A percentile compares a stretch with the other conserved stretches of the same genome.
These are phyloP conservation scores for Excalfactoria chinensis DNA, from an alignment of 2,113 vertebrate species.

Conservation along the genomic window DNA sequence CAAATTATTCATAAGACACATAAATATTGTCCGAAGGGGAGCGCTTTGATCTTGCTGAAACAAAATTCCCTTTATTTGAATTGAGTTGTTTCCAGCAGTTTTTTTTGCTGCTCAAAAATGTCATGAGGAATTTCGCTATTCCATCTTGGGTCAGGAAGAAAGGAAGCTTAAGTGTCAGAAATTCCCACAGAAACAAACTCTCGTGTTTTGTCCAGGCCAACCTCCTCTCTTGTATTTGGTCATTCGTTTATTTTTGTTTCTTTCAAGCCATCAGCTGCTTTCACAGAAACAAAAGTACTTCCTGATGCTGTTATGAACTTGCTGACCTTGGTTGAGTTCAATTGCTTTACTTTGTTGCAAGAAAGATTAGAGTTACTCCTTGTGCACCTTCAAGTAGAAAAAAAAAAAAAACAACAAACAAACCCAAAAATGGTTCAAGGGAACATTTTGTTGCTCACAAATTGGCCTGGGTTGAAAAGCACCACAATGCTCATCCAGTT, in stretches of 20 bases:
- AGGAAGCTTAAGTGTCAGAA: slow-evolving; percentile 47
- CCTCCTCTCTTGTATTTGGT: background rate
- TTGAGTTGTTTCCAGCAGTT: slow-evolving; percentile 12
- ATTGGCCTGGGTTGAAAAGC: too few relatives aligned
- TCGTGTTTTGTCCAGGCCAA: background rate
- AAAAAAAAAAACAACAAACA: too few relatives aligned
- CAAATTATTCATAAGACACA: slow-evolving; percentile 30
- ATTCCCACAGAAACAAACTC: slow-evolving; percentile 48
- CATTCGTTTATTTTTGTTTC: slow-evolving; percentile 41
- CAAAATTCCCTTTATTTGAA: background rate
- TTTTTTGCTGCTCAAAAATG: background rate
- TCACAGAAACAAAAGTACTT: background rate
- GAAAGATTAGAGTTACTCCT: background rate
- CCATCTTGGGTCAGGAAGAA: background rate
- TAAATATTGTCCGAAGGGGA: background rate
- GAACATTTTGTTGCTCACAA: background rate
- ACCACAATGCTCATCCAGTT: too few relatives aligned
- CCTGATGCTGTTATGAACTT: background rate
- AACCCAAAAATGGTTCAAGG: background rate
- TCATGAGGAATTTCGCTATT: background rate
- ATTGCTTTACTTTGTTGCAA: background rate
- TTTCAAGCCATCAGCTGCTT: slow-evolving; percentile 47
- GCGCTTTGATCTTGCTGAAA: background rate
- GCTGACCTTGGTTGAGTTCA: background rate
- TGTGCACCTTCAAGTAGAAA: background rate